phyloP scores from a whole-genome alignment of 2,888 invertebrate species.

The Fragum fragum region DNA sequence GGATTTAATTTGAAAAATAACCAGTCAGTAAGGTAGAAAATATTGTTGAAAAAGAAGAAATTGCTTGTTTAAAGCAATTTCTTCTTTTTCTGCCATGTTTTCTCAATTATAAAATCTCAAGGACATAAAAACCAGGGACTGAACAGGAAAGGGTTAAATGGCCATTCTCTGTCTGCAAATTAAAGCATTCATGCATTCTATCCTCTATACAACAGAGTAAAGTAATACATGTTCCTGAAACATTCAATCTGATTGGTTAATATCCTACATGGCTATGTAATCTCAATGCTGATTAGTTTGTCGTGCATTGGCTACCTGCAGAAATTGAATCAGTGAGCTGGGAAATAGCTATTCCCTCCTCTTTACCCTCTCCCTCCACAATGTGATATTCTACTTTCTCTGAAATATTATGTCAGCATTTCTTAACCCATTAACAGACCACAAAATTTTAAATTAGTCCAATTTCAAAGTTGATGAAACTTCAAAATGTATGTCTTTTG shows the following conservation, averaged over 20 bases:
- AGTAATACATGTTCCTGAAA: conserved; percentile 5
- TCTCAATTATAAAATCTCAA: background rate
- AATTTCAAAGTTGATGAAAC: too few relatives aligned
- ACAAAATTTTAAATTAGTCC: too few relatives aligned
- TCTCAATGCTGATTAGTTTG: conserved; percentile 33
- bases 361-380: conserved; percentile 57
- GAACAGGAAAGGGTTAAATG: background rate
- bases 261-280: conserved; percentile 23
- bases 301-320: conserved; percentile 46
- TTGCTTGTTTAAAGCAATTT: background rate
- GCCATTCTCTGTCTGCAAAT: background rate
- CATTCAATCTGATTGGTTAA: conserved; percentile 32
- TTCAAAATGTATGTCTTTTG: too few relatives aligned
- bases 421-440: too few relatives aligned
- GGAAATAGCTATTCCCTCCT: conserved; percentile 60
- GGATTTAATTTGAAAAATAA: too few relatives aligned
- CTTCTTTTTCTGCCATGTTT: background rate
- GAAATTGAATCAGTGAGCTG: conserved; percentile 50
- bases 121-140: too few relatives aligned
- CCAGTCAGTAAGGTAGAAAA: too few relatives aligned
- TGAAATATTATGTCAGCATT: conserved; percentile 42
- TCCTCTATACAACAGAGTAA: background rate
- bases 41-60: background rate
- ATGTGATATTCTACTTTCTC: conserved; percentile 60
- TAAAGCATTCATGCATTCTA: background rate